Evolutionary conservation across 1,140 invertebrate species (phyloP).

Genomic region (Hycleus cichorii): DNA sequence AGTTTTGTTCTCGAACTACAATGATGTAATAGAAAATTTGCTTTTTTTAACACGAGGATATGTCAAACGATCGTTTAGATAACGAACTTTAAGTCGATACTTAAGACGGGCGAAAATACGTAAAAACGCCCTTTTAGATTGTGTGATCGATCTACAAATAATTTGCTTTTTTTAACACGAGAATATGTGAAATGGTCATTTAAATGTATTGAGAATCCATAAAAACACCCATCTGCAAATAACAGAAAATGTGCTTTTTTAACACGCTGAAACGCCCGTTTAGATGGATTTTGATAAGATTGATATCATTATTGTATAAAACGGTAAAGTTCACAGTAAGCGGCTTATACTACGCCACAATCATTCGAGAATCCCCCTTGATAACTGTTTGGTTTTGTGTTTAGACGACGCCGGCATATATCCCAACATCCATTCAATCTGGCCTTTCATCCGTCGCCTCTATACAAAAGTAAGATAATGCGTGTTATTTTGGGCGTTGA

Average conservation of each 20-base stretch:
- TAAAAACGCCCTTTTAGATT: too few species aligned
- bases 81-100: neutral
- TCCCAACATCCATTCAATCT: constrained; percentile 13
- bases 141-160: too few species aligned
- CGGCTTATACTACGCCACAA: neutral
- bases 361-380: neutral
- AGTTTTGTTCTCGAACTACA: too few species aligned
- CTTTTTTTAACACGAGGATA: neutral
- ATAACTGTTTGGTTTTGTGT: neutral
- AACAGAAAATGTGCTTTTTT: neutral
- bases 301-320: neutral
- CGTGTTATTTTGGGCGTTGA: constrained; percentile 10
- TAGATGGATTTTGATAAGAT: neutral
- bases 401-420: neutral
- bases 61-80: neutral
- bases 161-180: neutral
- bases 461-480: constrained; percentile 19
- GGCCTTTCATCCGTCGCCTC: constrained; percentile 5
- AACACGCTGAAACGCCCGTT: neutral
- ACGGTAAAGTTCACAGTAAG: neutral
- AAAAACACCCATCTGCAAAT: too few species aligned
- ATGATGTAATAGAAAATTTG: too few species aligned
- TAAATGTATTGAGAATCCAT: too few species aligned
- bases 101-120: too few species aligned
- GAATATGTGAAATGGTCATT: neutral